Evolutionary conservation across 2,113 vertebrate genomes (phyloP).

Genomic region (Rattus norvegicus): DNA sequence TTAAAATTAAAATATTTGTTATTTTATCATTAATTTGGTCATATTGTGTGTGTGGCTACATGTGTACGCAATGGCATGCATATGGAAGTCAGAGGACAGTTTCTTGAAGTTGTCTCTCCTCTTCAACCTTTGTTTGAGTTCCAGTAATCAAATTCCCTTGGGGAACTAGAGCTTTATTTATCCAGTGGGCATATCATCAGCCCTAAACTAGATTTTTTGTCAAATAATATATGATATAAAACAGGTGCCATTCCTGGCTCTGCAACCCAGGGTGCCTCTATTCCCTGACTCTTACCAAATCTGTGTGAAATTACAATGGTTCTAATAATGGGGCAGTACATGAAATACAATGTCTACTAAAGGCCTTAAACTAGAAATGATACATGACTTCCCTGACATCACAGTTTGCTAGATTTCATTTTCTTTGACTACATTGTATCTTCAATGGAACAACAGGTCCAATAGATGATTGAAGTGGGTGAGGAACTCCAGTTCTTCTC

Average conservation of each 20-base stretch:
- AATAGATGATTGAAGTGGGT: neutral
- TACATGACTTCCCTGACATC: neutral
- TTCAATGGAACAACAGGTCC: neutral
- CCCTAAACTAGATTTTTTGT: neutral
- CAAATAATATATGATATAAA: neutral
- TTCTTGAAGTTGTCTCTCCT: neutral
- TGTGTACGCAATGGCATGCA: neutral
- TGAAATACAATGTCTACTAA: neutral
- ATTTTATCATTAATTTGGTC: neutral
- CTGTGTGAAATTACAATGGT: neutral
- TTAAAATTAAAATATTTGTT: neutral
- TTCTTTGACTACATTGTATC: neutral
- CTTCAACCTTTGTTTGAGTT: neutral
- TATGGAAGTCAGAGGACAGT: neutral
- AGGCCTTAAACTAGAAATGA: neutral
- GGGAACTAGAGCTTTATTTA: neutral
- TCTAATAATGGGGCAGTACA: neutral
- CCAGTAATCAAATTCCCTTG: neutral
- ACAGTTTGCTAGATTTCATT: neutral
- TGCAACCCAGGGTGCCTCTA: neutral
- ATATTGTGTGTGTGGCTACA: neutral
- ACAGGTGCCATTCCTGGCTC: neutral
- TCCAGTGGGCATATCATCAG: neutral
- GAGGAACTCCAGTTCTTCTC: neutral
- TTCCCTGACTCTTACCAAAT: neutral